A percentile compares a stretch with the other conserved stretches of the same genome.
Conservation (phyloP, 2,888 invertebrate species). For the Trichopoda pennipes region DNA sequence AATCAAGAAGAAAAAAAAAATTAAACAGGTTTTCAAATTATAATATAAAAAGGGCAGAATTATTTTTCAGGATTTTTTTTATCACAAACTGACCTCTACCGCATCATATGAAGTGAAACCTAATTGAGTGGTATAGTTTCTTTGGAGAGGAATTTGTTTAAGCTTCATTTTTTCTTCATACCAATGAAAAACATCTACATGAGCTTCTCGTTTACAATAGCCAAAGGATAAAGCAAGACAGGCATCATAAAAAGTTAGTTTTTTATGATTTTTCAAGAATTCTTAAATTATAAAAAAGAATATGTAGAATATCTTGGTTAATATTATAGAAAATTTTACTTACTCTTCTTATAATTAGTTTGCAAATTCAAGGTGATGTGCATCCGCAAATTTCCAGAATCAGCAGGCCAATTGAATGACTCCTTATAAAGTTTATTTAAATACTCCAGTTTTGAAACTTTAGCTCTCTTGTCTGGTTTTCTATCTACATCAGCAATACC, state of each 20-base stretch:
- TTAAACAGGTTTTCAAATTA: not conserved
- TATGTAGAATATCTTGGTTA: not conserved
- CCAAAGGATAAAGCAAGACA: conserved; percentile 77
- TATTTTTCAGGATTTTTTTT: too few relatives aligned
- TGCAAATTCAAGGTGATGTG: conserved; percentile 78
- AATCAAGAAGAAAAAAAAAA: not conserved
- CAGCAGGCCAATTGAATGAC: conserved; percentile 72
- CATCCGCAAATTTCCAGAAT: conserved; percentile 71
- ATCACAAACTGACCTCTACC: conserved; percentile 32
- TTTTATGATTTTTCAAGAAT: conserved; percentile 71
- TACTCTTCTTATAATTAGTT: conserved; percentile 75
- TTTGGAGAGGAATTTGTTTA: conserved; percentile 19
- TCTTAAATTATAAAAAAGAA: conserved; percentile 63
- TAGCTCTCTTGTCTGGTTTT: conserved; percentile 47
- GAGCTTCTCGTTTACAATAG: conserved; percentile 74
- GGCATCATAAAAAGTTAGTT: conserved; percentile 75
- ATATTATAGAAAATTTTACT: conserved; percentile 34
- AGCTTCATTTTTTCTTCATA: conserved; percentile 70
- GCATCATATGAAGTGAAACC: conserved; percentile 20
- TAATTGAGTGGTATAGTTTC: not conserved
- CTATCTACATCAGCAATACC: conserved; percentile 24
- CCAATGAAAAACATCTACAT: conserved; percentile 74
- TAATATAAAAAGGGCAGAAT: too few relatives aligned
- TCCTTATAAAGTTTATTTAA: conserved; percentile 71
- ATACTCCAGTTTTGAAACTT: conserved; percentile 62